Percentiles rank a stretch among this genome's conserved stretches.
phyloP scores from a whole-genome alignment of 2,888 invertebrate genomes.

The Pharmacophagus antenor region DNA sequence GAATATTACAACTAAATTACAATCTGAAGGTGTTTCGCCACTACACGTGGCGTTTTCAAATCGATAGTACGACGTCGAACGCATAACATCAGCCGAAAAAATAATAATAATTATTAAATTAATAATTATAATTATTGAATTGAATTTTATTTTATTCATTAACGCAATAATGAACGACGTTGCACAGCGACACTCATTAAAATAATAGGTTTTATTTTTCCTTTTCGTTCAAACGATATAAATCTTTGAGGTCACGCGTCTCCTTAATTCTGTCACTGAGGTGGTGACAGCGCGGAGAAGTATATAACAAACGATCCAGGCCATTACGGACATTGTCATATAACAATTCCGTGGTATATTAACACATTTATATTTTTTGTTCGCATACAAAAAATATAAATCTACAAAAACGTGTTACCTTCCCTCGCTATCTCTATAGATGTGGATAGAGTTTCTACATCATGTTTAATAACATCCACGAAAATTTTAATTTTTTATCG shows the following conservation, averaged over 20 bases:
- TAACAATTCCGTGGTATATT: neutral
- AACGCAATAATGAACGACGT: too few species aligned
- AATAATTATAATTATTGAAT: too few species aligned
- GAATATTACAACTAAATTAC: too few species aligned
- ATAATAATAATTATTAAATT: too few species aligned
- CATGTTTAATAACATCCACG: too few species aligned
- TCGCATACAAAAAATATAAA: neutral
- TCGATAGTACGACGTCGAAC: too few species aligned
- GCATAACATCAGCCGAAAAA: too few species aligned
- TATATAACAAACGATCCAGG: conserved; percentile 17
- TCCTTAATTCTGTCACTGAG: conserved; percentile 23
- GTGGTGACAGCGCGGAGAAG: conserved; percentile 19
- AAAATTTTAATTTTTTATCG: too few species aligned
- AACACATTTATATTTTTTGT: neutral
- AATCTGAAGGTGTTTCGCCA: too few species aligned
- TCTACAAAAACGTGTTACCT: neutral
- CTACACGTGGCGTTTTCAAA: too few species aligned
- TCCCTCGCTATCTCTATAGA: neutral
- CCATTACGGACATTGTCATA: conserved; percentile 17
- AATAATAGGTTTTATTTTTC: conserved; percentile 5
- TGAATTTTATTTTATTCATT: too few species aligned
- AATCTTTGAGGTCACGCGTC: conserved; percentile 19
- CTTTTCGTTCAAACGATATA: conserved; percentile 9
- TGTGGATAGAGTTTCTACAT: neutral
- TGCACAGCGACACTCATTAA: too few species aligned